Conservation (phyloP, 2,888 invertebrate genomes). For the Erebia palarica region DNA sequence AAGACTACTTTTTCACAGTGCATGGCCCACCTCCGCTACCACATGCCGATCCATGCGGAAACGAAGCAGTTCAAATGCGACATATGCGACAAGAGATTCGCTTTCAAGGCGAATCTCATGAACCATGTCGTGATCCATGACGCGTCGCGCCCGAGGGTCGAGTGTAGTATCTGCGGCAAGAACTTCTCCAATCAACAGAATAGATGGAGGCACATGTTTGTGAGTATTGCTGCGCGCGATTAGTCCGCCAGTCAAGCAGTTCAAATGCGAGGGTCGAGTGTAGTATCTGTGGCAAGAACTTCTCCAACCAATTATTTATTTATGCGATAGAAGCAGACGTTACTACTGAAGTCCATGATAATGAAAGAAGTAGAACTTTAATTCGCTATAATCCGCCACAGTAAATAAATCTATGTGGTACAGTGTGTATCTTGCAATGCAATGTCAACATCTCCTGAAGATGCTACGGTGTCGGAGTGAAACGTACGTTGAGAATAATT, state of each 20-base stretch:
- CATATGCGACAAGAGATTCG: conserved; percentile 7
- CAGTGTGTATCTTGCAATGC: too few species aligned
- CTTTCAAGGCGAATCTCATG: conserved; percentile 7
- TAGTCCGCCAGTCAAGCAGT: neutral
- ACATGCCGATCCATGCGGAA: conserved; percentile 3
- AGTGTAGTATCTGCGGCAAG: conserved; percentile 14
- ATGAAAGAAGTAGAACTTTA: too few species aligned
- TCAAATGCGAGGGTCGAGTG: neutral
- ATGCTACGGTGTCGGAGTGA: too few species aligned
- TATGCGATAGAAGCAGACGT: too few species aligned
- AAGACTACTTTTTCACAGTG: neutral
- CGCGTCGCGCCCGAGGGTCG: conserved; percentile 2
- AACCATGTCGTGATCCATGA: conserved; percentile 17
- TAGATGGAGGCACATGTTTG: conserved; percentile 9
- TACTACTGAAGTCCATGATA: too few species aligned
- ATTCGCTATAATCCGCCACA: too few species aligned
- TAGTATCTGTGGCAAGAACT: conserved; percentile 9
- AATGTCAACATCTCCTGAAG: too few species aligned
- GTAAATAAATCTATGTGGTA: too few species aligned
- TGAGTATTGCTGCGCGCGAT: neutral
- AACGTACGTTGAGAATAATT: too few species aligned
- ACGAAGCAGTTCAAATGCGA: conserved; percentile 1
- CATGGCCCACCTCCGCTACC: conserved; percentile 16
- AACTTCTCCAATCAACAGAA: conserved; percentile 9
- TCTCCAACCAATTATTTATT: neutral